phyloP scores from a whole-genome alignment of 2,888 invertebrate species.

The Lasioglossum lativentre region DNA sequence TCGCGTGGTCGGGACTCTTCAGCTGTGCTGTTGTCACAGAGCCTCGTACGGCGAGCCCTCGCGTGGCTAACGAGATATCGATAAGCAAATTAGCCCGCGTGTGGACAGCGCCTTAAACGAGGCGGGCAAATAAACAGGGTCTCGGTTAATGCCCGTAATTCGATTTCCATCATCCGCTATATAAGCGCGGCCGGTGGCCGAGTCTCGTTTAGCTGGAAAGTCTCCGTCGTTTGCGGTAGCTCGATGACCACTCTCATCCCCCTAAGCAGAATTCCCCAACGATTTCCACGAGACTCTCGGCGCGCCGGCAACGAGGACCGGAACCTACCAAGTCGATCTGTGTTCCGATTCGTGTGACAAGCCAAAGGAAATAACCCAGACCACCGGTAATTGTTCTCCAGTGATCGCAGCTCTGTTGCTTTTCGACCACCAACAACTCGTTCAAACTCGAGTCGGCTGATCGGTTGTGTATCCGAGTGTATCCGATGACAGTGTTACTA shows the following conservation, averaged over 20 bases:
- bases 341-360: not conserved
- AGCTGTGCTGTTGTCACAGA: not conserved
- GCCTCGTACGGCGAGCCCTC: not conserved
- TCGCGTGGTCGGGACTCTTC: not conserved
- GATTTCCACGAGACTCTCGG: not conserved
- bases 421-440: not conserved
- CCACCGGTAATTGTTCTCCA: not conserved
- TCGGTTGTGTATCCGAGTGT: not conserved
- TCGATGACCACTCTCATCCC: not conserved
- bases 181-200: conserved; percentile 62
- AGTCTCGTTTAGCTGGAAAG: not conserved
- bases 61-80: conserved; percentile 77
- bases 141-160: conserved; percentile 78
- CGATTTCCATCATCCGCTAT: conserved; percentile 77
- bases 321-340: not conserved
- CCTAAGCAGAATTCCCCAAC: not conserved
- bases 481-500: not conserved
- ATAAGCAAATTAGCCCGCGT: conserved; percentile 76
- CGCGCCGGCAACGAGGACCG: not conserved
- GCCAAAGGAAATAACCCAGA: not conserved
- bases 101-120: conserved; percentile 34
- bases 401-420: not conserved
- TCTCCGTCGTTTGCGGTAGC: not conserved
- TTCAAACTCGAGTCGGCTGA: not conserved
- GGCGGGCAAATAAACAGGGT: conserved; percentile 70